Evolutionary conservation across 2,888 invertebrate genomes (phyloP).

Genomic region (Lasioglossum calceatum): DNA sequence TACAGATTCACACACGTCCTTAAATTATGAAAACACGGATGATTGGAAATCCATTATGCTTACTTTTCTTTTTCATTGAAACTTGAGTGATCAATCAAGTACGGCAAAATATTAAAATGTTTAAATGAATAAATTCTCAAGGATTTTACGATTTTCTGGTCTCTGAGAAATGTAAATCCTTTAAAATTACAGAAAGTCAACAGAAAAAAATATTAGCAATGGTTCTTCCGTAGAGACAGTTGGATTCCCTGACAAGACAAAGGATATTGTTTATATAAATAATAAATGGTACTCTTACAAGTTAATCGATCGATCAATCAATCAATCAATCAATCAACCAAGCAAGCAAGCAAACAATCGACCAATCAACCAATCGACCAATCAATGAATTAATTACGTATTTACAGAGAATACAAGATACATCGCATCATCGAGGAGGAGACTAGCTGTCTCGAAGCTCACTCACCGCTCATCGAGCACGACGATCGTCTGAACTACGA

Average conservation of each 20-base stretch:
- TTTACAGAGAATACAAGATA: conserved; percentile 83
- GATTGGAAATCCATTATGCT: conserved; percentile 6
- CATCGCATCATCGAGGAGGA: conserved; percentile 76
- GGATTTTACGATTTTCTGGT: background rate
- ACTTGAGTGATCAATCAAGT: conserved; percentile 11
- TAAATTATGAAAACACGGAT: background rate
- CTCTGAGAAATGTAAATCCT: background rate
- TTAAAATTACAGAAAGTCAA: conserved; percentile 9
- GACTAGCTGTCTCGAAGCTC: conserved; percentile 71
- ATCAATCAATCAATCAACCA: conserved; percentile 35
- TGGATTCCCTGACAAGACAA: conserved; percentile 48
- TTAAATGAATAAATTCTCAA: background rate
- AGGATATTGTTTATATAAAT: conserved; percentile 67
- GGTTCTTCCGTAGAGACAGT: conserved; percentile 58
- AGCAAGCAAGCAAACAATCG: conserved; percentile 34
- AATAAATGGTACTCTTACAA: conserved; percentile 78
- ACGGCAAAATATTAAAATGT: conserved; percentile 2
- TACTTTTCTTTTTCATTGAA: background rate
- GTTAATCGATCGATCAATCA: conserved; percentile 42
- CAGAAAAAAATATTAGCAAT: conserved; percentile 6
- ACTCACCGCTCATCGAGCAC: conserved; percentile 77
- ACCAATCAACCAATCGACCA: conserved; percentile 45
- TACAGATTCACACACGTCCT: background rate
- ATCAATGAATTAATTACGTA: conserved; percentile 79
- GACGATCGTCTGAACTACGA: conserved; percentile 63